Percentiles rank a stretch among this genome's conserved stretches.
Conservation (phyloP, 2,797 vertebrate species). For the Sebastes diaconus region DNA sequence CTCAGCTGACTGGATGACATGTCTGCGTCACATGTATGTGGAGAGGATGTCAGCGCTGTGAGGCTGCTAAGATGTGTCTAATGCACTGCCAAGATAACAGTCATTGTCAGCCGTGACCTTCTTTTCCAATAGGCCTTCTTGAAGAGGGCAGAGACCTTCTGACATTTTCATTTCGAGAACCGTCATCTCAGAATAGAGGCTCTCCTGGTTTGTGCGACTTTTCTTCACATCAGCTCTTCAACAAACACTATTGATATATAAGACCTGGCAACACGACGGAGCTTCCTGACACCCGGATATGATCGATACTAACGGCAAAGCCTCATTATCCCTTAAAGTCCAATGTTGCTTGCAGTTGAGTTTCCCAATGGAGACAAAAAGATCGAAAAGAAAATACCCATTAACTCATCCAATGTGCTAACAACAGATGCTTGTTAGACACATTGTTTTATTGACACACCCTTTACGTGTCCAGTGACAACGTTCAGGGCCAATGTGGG, state of each 20-base stretch:
- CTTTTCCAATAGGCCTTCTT: background rate
- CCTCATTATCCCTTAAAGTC: slow-evolving; percentile 37
- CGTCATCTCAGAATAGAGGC: background rate
- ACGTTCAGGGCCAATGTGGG: background rate
- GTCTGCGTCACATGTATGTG: slow-evolving; percentile 7
- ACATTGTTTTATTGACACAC: background rate
- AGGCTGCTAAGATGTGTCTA: background rate
- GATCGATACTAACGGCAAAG: slow-evolving; percentile 36
- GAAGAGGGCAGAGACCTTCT: background rate
- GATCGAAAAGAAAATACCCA: slow-evolving; percentile 8
- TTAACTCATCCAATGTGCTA: background rate
- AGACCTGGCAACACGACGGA: background rate
- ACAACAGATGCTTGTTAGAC: background rate
- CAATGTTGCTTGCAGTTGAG: slow-evolving; percentile 21
- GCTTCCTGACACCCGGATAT: slow-evolving; percentile 22
- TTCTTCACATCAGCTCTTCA: slow-evolving; percentile 2
- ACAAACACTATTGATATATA: slow-evolving; percentile 9
- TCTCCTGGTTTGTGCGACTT: background rate
- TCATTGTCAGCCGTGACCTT: background rate
- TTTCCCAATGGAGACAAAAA: slow-evolving; percentile 19
- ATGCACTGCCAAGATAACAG: slow-evolving; percentile 17
- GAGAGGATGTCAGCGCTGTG: background rate
- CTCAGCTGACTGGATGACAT: slow-evolving; percentile 37
- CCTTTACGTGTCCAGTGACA: background rate
- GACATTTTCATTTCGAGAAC: background rate